Evolutionary conservation across 2,113 vertebrate genomes (phyloP).

Genomic region (Amphiprion percula): DNA sequence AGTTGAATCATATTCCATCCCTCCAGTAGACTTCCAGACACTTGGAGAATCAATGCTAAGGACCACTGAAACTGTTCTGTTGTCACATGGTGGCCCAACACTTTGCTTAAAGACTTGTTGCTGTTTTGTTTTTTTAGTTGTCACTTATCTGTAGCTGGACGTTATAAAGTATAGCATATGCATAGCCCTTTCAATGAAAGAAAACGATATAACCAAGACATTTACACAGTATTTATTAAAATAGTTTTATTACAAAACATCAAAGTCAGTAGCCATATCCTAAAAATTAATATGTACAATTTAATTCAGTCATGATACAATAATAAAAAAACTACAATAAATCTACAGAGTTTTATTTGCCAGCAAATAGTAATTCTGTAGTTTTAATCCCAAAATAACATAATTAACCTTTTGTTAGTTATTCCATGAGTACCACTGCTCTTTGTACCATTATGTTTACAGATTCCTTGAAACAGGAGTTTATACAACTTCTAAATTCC

Average conservation of each 20-base stretch:
- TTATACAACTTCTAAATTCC: conserved; percentile 24
- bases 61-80: no score
- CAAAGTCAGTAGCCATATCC: conserved; percentile 29
- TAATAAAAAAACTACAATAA: conserved; percentile 21
- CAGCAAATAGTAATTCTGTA: conserved; percentile 75
- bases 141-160: no score
- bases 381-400: conserved; percentile 29
- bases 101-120: no score
- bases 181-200: neutral
- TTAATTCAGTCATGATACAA: conserved; percentile 6
- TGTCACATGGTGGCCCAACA: no score
- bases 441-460: conserved; percentile 4
- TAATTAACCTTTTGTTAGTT: conserved; percentile 24
- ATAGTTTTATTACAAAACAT: conserved; percentile 43
- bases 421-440: neutral
- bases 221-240: conserved; percentile 34
- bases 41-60: no score
- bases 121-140: no score
- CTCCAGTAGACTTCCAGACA: no score
- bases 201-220: neutral
- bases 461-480: conserved; percentile 45
- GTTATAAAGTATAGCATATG: no score
- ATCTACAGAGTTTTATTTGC: conserved; percentile 70
- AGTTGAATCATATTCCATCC: no score
- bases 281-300: conserved; percentile 53